Base-by-base conservation (phyloP, 1,140 invertebrate genomes). In the Chelonus insularis region DNA sequence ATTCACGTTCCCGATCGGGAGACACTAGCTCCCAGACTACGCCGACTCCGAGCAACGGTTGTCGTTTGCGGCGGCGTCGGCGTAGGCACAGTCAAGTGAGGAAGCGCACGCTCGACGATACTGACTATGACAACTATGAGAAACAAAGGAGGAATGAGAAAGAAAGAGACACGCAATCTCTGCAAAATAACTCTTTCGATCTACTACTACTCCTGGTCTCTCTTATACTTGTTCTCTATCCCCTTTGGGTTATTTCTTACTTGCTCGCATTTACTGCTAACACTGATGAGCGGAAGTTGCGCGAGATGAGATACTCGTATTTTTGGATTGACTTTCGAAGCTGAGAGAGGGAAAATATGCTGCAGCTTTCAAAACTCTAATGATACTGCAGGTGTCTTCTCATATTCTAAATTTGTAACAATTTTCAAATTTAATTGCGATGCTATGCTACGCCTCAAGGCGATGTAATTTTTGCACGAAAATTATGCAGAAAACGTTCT, bases 1-100 rank as follows among this genome's bases (percentile, higher is more conserved):
- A 23, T 18, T 68, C 57, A 66, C 68, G 68, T 69, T 72, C 72
- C 70, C 71, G 66, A 60, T 68, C 68, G 68, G 66, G 68, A 72
- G 68, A 72, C 71, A 61, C 58, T 67, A 67, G 66, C 60, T 59
- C 62, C 67, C 72, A 69, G 71, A 76, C 72, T 77, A 76, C 73
- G 69, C 75, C 76, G 75, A 78, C 70, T 69, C 77, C 62, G 65
- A 69, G 61, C 32, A 56, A 47, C 57, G 51, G 60, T 57, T 65
- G 61, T 54, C 37, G 47, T 21, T 65, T 68, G 69, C 68, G 63
- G 65, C 65, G 62, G 72, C 68, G 69, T 70, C 73, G 71, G 72
- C 75, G 75, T 74, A 71, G 68, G 62, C 67, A 32, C 47, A 25
- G 62, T 43, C 52, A 65, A 39, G 6, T 21, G 7, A 12, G n/a